Evolutionary conservation across 1,140 invertebrate species (phyloP).

Genomic region (Drosophila teissieri): DNA sequence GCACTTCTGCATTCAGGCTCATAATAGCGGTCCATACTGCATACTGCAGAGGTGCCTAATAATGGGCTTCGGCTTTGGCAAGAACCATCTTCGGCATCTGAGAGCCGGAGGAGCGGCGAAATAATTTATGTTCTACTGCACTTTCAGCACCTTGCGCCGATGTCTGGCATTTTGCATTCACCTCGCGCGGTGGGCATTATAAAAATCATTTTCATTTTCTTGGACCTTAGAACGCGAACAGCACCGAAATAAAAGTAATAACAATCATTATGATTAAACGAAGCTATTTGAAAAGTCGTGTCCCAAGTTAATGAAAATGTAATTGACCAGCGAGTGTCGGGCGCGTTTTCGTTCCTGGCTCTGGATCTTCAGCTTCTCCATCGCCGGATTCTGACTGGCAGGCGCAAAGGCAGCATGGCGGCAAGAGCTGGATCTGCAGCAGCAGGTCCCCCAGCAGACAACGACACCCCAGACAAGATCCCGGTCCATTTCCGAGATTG

Average conservation of each 20-base stretch:
- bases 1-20: constrained; percentile 28
- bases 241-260: constrained; percentile 68
- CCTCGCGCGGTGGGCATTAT: constrained; percentile 40
- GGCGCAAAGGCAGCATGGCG: constrained; percentile 42
- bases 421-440: constrained; percentile 50
- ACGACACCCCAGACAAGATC: constrained; percentile 35
- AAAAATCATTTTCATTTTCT: constrained; percentile 42
- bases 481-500: constrained; percentile 17
- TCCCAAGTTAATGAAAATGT: constrained; percentile 84
- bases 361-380: constrained; percentile 20
- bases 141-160: constrained; percentile 66
- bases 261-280: constrained; percentile 84
- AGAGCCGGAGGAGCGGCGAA: constrained; percentile 28
- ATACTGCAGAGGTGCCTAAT: constrained; percentile 40
- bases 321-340: constrained; percentile 75
- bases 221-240: constrained; percentile 54
- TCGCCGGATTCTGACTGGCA: constrained; percentile 41
- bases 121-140: constrained; percentile 65
- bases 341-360: constrained; percentile 41
- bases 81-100: constrained; percentile 18
- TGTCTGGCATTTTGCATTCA: constrained; percentile 43
- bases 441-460: constrained; percentile 43
- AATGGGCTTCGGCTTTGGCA: constrained; percentile 38
- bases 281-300: constrained; percentile 81
- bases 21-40: constrained; percentile 43